Evolutionary conservation across 2,888 invertebrate species (phyloP).

Genomic region (Fragum fragum): DNA sequence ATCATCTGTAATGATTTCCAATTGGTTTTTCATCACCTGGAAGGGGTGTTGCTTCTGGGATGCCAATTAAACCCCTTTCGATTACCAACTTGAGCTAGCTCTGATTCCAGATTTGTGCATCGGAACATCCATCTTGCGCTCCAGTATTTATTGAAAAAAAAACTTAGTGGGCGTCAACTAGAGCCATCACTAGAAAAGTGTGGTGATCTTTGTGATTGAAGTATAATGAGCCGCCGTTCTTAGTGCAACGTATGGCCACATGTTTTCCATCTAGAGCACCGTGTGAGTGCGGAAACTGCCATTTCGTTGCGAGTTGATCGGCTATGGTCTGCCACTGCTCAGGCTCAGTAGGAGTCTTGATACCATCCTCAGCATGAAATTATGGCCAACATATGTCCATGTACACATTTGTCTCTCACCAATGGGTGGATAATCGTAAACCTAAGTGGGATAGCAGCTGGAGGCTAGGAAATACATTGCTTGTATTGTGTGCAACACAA

Average conservation of each 20-base stretch:
- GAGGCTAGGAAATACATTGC: no score
- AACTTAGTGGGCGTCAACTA: slow-evolving; percentile 63
- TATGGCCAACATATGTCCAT: slow-evolving; percentile 21
- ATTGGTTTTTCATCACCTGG: slow-evolving; percentile 48
- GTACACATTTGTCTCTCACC: no score
- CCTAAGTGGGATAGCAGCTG: no score
- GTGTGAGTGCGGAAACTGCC: slow-evolving; percentile 38
- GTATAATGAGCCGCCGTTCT: slow-evolving; percentile 45
- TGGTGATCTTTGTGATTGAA: slow-evolving; percentile 51
- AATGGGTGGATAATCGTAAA: no score
- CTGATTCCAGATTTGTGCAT: slow-evolving; percentile 58
- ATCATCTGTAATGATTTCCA: no score
- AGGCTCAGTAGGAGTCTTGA: slow-evolving; percentile 37
- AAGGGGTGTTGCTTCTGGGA: slow-evolving; percentile 41
- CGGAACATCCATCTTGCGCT: slow-evolving; percentile 42
- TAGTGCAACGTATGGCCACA: slow-evolving; percentile 45
- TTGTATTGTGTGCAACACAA: no score
- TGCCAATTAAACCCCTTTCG: slow-evolving; percentile 37
- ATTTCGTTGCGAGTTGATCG: slow-evolving; percentile 35
- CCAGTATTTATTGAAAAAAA: slow-evolving; percentile 56
- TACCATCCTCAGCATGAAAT: slow-evolving; percentile 43
- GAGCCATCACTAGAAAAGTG: slow-evolving; percentile 52
- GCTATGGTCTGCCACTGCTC: slow-evolving; percentile 29
- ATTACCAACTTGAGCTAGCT: slow-evolving; percentile 50
- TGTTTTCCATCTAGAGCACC: slow-evolving; percentile 63